These are phyloP conservation scores for Pissodes strobi DNA, from an alignment of 1,140 invertebrate species.

Conservation along the genomic window DNA sequence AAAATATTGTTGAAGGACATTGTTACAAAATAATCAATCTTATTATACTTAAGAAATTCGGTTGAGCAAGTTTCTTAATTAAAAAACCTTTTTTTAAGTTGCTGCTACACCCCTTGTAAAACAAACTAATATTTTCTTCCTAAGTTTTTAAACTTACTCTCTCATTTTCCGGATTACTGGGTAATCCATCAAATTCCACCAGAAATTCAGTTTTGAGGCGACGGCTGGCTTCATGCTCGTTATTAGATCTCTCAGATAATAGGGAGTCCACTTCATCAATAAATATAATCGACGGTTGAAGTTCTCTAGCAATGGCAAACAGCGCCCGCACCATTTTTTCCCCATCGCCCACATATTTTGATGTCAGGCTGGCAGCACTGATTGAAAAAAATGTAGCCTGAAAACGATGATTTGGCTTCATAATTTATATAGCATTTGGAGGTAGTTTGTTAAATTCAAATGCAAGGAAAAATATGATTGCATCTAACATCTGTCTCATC, in stretches of 20 bases:
- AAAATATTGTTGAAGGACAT: no score
- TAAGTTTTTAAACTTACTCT: slow-evolving; percentile 56
- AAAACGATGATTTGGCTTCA: slow-evolving; percentile 4
- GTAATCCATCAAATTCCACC: slow-evolving; percentile 93
- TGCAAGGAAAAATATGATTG: background rate
- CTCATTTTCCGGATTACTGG: slow-evolving; percentile 77
- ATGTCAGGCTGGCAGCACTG: slow-evolving; percentile 96
- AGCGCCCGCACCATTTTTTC: slow-evolving; percentile 96
- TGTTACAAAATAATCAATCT: no score
- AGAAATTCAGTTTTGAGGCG: slow-evolving; percentile 98
- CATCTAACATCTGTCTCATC: no score
- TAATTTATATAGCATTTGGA: no score
- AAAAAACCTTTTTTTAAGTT: no score
- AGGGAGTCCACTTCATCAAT: slow-evolving; percentile 97
- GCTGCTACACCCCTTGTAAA: no score
- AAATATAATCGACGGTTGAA: slow-evolving; percentile 94
- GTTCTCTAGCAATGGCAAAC: slow-evolving; percentile 90
- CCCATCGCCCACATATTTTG: slow-evolving; percentile 96
- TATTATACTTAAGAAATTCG: no score
- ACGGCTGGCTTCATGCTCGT: slow-evolving; percentile 93
- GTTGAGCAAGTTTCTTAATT: no score
- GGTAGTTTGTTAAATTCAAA: slow-evolving; percentile 3
- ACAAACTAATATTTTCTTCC: no score
- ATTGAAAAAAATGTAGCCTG: slow-evolving; percentile 95
- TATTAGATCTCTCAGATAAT: slow-evolving; percentile 85